Evolutionary conservation across 2,888 invertebrate species (phyloP).

Genomic region (Malthinus flaveolus): DNA sequence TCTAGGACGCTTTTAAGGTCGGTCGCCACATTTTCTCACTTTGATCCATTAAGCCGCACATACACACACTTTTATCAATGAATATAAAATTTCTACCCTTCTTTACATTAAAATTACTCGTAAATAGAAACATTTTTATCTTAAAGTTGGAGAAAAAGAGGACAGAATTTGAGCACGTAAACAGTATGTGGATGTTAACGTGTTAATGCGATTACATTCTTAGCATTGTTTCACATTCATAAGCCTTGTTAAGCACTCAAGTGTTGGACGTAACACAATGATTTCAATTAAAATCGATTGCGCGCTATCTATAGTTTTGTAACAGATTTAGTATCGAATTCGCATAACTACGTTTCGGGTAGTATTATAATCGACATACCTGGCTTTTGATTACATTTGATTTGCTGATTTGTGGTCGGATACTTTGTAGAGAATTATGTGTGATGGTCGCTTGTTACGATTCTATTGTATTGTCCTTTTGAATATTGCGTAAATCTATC

Average conservation of each 20-base stretch:
- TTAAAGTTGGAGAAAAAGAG: not conserved
- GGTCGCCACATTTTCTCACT: slow-evolving; percentile 10
- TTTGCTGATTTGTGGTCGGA: not conserved
- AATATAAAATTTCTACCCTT: too few species aligned
- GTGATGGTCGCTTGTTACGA: too few species aligned
- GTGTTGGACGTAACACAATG: not conserved
- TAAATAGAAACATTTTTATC: not conserved
- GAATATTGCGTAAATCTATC: too few species aligned
- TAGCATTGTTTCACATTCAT: too few species aligned
- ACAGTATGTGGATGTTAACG: too few species aligned
- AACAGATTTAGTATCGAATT: not conserved
- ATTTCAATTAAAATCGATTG: not conserved
- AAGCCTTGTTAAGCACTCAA: not conserved
- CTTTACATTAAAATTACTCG: not conserved
- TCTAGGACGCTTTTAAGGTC: slow-evolving; percentile 25
- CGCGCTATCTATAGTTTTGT: not conserved
- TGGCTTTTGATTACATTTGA: not conserved
- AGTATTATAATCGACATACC: not conserved
- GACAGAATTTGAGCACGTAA: too few species aligned
- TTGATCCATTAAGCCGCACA: slow-evolving; percentile 1
- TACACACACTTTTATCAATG: not conserved
- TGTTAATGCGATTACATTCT: too few species aligned
- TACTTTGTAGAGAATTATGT: not conserved
- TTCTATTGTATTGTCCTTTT: too few species aligned
- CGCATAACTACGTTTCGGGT: not conserved